Evolutionary conservation across 2,888 invertebrate genomes (phyloP).

Genomic region (Emmelina monodactyla): DNA sequence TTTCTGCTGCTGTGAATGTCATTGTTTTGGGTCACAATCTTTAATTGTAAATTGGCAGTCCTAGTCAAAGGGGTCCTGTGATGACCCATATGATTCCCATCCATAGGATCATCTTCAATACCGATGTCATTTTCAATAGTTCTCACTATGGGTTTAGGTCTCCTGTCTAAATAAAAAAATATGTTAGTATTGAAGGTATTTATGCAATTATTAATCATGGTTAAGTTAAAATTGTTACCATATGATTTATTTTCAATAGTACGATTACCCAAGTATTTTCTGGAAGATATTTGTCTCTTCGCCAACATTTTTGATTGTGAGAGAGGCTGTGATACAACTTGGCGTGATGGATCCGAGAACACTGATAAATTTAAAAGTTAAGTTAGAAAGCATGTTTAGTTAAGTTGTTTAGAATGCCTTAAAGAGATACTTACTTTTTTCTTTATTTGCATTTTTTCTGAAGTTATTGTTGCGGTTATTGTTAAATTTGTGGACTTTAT

Average conservation of each 20-base stretch:
- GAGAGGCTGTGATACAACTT: slow-evolving; percentile 46
- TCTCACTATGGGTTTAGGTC: slow-evolving; percentile 43
- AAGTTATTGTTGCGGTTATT: no score
- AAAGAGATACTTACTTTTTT: no score
- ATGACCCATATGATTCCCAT: slow-evolving; percentile 25
- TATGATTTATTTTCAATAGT: slow-evolving; percentile 27
- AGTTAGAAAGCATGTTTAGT: no score
- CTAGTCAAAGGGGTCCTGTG: slow-evolving; percentile 28
- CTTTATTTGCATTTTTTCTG: no score
- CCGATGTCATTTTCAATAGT: slow-evolving; percentile 57
- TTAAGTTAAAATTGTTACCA: slow-evolving; percentile 27
- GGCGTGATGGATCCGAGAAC: slow-evolving; percentile 47
- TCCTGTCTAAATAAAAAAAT: no score
- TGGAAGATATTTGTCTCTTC: slow-evolving; percentile 25
- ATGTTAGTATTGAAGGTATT: no score
- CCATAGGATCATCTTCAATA: slow-evolving; percentile 49
- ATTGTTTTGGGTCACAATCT: slow-evolving; percentile 51
- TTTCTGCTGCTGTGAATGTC: slow-evolving; percentile 28
- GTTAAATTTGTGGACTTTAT: no score
- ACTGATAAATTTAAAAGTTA: slow-evolving; percentile 23
- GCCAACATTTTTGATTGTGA: slow-evolving; percentile 15
- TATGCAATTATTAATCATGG: no score
- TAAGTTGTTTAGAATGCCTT: no score
- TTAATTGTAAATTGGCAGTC: slow-evolving; percentile 45
- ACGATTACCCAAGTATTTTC: slow-evolving; percentile 30